phyloP scores from a whole-genome alignment of 2,113 vertebrate species.

The Hydropotes inermis region DNA sequence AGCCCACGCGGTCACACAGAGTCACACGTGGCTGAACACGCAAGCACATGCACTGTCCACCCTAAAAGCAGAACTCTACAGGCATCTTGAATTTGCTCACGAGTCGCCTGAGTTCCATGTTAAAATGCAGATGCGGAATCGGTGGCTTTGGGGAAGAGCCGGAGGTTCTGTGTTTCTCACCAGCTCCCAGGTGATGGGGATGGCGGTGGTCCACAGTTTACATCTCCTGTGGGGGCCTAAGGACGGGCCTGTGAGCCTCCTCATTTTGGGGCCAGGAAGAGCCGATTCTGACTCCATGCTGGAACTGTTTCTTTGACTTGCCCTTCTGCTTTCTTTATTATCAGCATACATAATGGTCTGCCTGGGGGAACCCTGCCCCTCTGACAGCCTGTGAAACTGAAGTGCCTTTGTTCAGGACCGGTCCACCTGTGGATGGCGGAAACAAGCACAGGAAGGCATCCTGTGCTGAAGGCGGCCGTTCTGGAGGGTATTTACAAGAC shows the following conservation, averaged over 20 bases:
- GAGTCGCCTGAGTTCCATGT: not conserved
- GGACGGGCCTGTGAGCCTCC: not conserved
- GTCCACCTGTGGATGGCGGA: not conserved
- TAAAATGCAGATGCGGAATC: not conserved
- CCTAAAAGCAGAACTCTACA: not conserved
- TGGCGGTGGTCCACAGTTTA: not conserved
- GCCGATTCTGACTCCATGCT: accelerated
- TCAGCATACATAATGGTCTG: not conserved
- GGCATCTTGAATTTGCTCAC: not conserved
- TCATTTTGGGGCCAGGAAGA: not conserved
- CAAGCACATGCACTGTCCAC: not conserved
- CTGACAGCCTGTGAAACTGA: not conserved
- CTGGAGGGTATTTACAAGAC: accelerated
- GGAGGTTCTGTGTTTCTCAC: not conserved
- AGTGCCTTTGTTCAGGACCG: not conserved
- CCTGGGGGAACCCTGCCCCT: not conserved
- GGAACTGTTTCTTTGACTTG: not conserved
- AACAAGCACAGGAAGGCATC: accelerated
- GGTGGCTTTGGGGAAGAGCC: not conserved
- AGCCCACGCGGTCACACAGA: not conserved
- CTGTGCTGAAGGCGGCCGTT: accelerated
- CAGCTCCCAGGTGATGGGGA: not conserved
- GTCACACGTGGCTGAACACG: accelerated
- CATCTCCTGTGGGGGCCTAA: not conserved
- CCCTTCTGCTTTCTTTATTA: not conserved